Evolutionary conservation across 1,140 invertebrate species (phyloP), one percentile per base, ranked within the genome.

Genomic region (Ips nitidus): DNA sequence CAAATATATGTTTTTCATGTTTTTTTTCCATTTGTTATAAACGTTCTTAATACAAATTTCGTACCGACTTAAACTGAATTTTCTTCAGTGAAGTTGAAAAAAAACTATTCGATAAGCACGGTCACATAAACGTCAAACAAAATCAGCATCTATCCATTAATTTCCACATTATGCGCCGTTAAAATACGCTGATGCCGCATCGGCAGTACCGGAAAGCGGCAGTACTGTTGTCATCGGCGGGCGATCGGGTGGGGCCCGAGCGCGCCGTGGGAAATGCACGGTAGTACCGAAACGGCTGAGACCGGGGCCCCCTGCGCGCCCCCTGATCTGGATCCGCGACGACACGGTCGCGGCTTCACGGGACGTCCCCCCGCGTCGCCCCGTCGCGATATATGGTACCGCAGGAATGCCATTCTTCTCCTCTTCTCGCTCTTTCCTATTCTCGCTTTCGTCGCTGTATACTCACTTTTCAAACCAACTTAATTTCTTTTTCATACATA

Each of bases 241-340:
- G 6, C 6, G 52, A 40, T 58, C 40, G 59, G 59, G 59, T 61
- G 59, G 59, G 59, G 59, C 59, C 38, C 57, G 8, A 42, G n/a
- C 59, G 50, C 52, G 47, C 61, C 61, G 61, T 64, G 61, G 61
- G 61, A 64, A 64, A 52, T 64, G 61, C 61, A 64, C 61, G 41
- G 61, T 52, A 64, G 61, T 64, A 41, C 37, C n/a, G 56, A 40
- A 56, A 37, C 53, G 53, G 52, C 52, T 8, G 57, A 22, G 37
- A 53, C 50, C 47, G 61, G 47, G 43, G 36, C 61, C 61, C 61
- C 50, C 5, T 50, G 39, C 38, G 4, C 39, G 39, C 61, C 52
- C 39, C 61, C 37, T 64, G 39, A 53, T 53, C 50, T 64, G 61
- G 50, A 52, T 53, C 50, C 47, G 61, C 47, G 47, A 52, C 61